These are phyloP conservation scores for Thermophis baileyi DNA, from an alignment of 2,113 vertebrate species.

Conservation along the genomic window DNA sequence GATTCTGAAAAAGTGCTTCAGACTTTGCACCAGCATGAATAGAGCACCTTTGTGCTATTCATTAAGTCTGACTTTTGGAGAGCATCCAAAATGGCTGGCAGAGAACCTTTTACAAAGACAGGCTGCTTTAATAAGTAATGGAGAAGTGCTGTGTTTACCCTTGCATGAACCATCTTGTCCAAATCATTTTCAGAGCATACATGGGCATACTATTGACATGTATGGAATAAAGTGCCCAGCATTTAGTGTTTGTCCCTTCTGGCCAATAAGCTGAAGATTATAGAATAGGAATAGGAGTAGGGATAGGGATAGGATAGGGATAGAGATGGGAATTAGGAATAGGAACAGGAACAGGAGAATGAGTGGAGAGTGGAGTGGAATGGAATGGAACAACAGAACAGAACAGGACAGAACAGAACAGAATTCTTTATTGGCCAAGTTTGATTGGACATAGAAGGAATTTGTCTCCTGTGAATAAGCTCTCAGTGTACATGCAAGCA, in stretches of 20 bases:
- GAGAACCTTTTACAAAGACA: background rate
- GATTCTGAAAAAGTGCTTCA: background rate
- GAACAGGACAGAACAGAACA: too few species aligned
- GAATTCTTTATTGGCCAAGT: background rate
- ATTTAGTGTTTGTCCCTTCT: background rate
- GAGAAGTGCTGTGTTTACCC: background rate
- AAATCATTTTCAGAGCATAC: background rate
- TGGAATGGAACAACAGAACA: too few species aligned
- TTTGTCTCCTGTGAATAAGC: background rate
- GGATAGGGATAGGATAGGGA: too few species aligned
- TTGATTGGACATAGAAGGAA: background rate
- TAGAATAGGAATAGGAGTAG: too few species aligned
- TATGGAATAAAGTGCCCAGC: background rate
- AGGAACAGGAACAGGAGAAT: too few species aligned
- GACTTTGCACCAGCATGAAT: background rate
- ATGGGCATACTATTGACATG: background rate
- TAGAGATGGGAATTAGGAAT: too few species aligned
- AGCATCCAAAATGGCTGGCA: background rate
- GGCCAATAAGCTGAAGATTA: background rate
- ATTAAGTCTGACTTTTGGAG: background rate
- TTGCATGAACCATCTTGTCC: background rate
- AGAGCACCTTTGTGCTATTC: background rate
- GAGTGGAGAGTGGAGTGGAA: too few species aligned
- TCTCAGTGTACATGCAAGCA: background rate
- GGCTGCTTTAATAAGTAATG: background rate